A percentile compares a stretch with the other conserved stretches of the same genome.
Conservation (phyloP, 2,797 vertebrate species). For the Alca torda region DNA sequence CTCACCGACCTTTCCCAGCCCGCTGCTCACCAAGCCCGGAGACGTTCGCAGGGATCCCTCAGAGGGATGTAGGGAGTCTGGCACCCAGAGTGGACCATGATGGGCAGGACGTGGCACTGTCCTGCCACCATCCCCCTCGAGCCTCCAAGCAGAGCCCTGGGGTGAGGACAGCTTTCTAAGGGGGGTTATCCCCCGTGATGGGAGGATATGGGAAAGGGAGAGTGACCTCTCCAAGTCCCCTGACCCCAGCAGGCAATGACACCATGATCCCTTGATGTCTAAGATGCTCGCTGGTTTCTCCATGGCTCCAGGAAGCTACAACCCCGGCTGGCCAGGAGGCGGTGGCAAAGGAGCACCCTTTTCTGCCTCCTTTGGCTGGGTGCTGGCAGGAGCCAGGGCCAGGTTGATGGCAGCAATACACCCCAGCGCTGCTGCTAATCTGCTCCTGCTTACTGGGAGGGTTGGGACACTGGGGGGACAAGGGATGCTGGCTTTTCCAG, state of each 20-base stretch:
- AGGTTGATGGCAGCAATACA: neutral
- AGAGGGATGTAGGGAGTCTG: neutral
- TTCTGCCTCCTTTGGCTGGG: neutral
- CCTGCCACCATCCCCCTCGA: fast-evolving
- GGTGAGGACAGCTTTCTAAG: neutral
- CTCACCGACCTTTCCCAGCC: slow-evolving; percentile 21
- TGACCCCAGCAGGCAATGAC: neutral
- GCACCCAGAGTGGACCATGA: neutral
- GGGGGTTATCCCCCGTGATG: neutral
- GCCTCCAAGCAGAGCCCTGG: neutral
- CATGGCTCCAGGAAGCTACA: neutral
- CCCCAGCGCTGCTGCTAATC: neutral
- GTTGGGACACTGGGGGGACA: fast-evolving
- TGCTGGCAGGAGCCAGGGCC: neutral
- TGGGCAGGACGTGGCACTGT: neutral
- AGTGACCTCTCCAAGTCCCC: neutral
- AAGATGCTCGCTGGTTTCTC: neutral
- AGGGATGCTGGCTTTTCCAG: neutral
- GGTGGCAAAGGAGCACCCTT: neutral
- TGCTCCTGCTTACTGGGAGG: neutral
- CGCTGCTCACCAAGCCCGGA: neutral
- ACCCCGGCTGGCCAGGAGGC: fast-evolving
- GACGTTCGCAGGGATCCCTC: neutral
- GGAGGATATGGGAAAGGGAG: neutral
- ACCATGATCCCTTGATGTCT: neutral